Evolutionary conservation across 2,888 invertebrate genomes (phyloP), one percentile per base, ranked within the genome.

Genomic region (Trichopria drosophilae): DNA sequence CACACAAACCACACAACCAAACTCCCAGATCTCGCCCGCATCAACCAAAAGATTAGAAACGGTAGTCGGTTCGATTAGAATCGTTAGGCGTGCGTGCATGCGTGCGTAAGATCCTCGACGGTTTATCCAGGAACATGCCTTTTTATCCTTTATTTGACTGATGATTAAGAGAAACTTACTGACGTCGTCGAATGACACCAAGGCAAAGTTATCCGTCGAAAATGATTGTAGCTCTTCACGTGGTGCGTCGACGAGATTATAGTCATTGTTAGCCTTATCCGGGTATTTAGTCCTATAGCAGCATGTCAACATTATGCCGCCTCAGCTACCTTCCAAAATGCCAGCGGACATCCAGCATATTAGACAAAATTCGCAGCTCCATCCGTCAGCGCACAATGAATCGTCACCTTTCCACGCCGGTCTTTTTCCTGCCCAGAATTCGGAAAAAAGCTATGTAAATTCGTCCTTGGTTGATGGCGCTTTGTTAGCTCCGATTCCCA

Each of bases 261-360:
- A 71, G 63, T 72, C 71, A 50, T 66, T 65, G 67, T 64, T 71
- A 62, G 69, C 67, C 66, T 71, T 73, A 66, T 70, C 68, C 48
- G 72, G 67, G 61, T 69, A 67, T 62, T 64, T 67, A 58, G 76
- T 76, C 76, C 89, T 85, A 73, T 88, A 88, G 77, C 93, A 93
- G 82, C 93, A 93, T 60, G 91, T 91, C 72, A 86, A 88, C 63
- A 93, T 81, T 60, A 93, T 80, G 57, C 88, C 85, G 62, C 86
- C 86, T 76, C 93, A 93, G 59, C 89, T 84, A 60, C 90, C 90
- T 68, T 92, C 91, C 69, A 93, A 80, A 51, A 91, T 81, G 53
- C 93, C 93, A 63, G 91, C 90, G 53, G 88, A 84, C 82, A 93
- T 85, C 93, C 93, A 93, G 79, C 93, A 93, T 77, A 88, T 85